Evolutionary conservation across 2,113 vertebrate genomes (phyloP).

Genomic region (Castor canadensis): DNA sequence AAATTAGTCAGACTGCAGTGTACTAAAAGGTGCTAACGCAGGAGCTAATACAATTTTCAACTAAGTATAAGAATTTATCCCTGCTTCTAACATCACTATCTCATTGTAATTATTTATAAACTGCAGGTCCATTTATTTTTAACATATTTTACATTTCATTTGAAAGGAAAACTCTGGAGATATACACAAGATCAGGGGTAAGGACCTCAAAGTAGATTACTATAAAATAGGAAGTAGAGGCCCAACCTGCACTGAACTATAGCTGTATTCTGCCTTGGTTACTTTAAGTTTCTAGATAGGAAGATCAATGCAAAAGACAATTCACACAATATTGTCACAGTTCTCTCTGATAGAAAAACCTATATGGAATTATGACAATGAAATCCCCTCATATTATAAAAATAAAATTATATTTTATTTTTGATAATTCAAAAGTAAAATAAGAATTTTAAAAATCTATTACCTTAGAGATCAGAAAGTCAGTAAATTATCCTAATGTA

Average conservation of each 20-base stretch:
- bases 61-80: not conserved
- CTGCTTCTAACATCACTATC: not conserved
- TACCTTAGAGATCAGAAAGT: constrained; percentile 19
- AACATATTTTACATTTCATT: constrained; percentile 19
- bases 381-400: too few relatives aligned
- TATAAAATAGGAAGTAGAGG: not conserved
- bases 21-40: not conserved
- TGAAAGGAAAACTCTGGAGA: constrained; percentile 7
- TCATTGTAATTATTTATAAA: not conserved
- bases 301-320: not conserved
- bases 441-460: constrained; percentile 11
- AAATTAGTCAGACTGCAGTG: not conserved
- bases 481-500: not conserved
- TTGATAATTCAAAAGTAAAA: too few relatives aligned
- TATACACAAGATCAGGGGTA: not conserved
- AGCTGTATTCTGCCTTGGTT: not conserved
- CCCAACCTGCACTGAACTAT: not conserved
- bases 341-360: constrained; percentile 12
- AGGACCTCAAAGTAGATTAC: not conserved
- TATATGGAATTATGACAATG: too few relatives aligned
- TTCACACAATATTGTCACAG: not conserved
- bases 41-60: not conserved
- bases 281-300: not conserved
- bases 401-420: too few relatives aligned
- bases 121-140: not conserved